Evolutionary conservation across 2,888 invertebrate genomes (phyloP).

Genomic region (Harpalus rubripes): DNA sequence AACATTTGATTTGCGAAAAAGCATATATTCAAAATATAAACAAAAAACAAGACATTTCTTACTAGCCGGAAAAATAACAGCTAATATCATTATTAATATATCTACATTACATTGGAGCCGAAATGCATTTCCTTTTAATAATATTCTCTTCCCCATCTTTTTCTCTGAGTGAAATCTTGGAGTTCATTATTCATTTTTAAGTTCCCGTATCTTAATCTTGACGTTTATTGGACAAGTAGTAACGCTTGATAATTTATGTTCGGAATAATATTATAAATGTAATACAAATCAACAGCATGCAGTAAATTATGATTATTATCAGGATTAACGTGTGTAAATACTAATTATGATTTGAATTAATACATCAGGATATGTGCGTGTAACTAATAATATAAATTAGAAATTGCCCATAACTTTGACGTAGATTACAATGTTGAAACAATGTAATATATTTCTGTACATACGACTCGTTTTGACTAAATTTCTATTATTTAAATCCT

Average conservation of each 20-base stretch:
- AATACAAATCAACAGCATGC: slow-evolving; percentile 1
- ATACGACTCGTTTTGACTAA: too few relatives aligned
- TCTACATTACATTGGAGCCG: too few relatives aligned
- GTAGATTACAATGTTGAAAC: slow-evolving; percentile 5
- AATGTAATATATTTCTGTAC: neutral
- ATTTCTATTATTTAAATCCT: too few relatives aligned
- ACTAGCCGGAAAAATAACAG: too few relatives aligned
- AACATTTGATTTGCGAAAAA: too few relatives aligned
- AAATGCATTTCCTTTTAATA: neutral
- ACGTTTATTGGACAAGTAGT: slow-evolving; percentile 17
- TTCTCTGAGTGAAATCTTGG: neutral
- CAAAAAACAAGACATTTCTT: too few relatives aligned
- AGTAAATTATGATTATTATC: slow-evolving; percentile 24
- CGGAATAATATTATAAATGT: neutral
- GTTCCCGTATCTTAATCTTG: slow-evolving; percentile 22
- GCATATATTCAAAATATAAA: too few relatives aligned
- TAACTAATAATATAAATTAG: slow-evolving; percentile 34
- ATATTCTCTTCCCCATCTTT: neutral
- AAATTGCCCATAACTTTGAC: slow-evolving; percentile 22
- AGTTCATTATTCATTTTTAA: slow-evolving; percentile 22
- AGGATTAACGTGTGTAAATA: slow-evolving; percentile 21
- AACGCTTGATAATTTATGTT: slow-evolving; percentile 19
- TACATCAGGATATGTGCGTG: slow-evolving; percentile 4
- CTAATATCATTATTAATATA: too few relatives aligned
- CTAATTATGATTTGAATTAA: slow-evolving; percentile 35